Base-by-base conservation (phyloP, 2,113 vertebrate genomes). In the Notothenia rossii region DNA sequence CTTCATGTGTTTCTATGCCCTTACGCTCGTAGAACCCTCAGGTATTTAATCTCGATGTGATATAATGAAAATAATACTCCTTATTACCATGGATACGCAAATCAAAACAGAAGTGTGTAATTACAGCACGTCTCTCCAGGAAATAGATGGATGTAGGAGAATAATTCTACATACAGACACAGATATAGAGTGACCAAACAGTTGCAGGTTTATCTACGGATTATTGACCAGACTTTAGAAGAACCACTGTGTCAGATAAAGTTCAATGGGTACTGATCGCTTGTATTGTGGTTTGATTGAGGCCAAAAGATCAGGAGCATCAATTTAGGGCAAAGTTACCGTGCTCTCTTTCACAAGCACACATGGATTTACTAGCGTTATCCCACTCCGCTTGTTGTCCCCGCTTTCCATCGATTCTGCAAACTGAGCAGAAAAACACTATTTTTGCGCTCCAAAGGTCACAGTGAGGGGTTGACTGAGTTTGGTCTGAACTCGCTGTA, bases 361-460 rank as follows among this genome's bases (percentile, higher is more conserved):
- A 62, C 64, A 83, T 63, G 40, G 78, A 86, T 87, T 77, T 74
- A 68, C 61, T 56, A 81, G 82, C 75, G 77, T 79, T 71, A 88
- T 84, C 79, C 73, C 36, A 14, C 71, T 73, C 62, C 48, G 62
- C 69, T 75, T 79, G 87, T 72, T 81, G 84, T 82, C 70, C 81
- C 64, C 15, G 49, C 76, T 15, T 11, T 46, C 56, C 81, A 90
- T 92, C n/a, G 89, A 92, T 92, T 87, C 81, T 87, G 82, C 85
- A 88, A 85, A 90, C 58, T 2, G 61, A 71, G 88, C 78, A 88
- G 84, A 89, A 92, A 94, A 91, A 83, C 63, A 85, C 56, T 59
- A 73, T 74, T 80, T 87, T 73, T 63, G 72, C 1, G 51, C 75
- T 92, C 86, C 93, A 94, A 93, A 93, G 92, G 87, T 93, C 89